phyloP scores from a whole-genome alignment of 2,113 vertebrate genomes.

The mouse (Mus musculus) region DNA sequence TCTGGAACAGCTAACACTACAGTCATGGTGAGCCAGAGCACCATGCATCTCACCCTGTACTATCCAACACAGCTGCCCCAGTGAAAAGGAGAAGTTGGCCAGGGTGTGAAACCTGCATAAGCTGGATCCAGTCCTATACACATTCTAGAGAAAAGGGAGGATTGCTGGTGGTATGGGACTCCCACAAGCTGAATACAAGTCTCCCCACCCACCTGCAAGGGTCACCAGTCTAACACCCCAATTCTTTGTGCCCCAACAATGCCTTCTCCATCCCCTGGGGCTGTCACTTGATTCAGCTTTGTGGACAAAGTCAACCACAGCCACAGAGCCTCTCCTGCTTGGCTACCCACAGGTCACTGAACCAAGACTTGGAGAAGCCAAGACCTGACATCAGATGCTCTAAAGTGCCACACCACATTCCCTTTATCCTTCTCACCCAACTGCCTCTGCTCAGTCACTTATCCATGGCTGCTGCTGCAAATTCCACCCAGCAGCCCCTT shows the following conservation, averaged over 20 bases:
- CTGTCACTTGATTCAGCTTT: neutral
- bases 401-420: neutral
- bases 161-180: neutral
- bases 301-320: neutral
- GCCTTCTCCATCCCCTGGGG: neutral
- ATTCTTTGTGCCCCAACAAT: neutral
- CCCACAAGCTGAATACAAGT: neutral
- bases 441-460: neutral
- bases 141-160: neutral
- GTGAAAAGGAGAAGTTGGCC: neutral
- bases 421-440: neutral
- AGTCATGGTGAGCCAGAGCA: neutral
- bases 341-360: neutral
- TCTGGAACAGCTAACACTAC: neutral
- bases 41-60: neutral
- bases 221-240: neutral
- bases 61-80: fast-evolving
- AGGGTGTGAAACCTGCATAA: neutral
- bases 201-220: neutral
- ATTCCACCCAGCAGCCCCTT: neutral
- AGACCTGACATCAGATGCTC: neutral
- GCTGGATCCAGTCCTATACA: neutral
- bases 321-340: neutral
- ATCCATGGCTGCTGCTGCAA: fast-evolving
- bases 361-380: neutral